Percentiles rank a stretch among this genome's conserved stretches.
Evolutionary conservation across 2,113 vertebrate genomes (phyloP).

Genomic region (Laticauda laticaudata): DNA sequence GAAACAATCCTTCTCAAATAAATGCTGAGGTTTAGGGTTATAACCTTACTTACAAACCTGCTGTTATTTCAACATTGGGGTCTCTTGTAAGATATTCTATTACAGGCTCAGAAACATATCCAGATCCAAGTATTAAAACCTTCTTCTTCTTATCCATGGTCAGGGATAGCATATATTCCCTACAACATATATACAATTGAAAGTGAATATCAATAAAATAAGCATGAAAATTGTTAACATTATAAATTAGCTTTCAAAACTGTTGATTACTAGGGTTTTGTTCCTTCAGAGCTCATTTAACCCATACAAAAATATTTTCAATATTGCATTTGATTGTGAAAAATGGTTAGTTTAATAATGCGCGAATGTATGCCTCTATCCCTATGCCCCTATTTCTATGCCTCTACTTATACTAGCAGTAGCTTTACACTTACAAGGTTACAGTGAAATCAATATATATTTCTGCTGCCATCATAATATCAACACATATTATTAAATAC

Average conservation of each 20-base stretch:
- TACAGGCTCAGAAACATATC: conserved; percentile 91
- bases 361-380: background rate
- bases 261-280: conserved; percentile 5
- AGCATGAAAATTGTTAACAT: background rate
- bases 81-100: conserved; percentile 90
- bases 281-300: background rate
- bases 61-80: conserved; percentile 79
- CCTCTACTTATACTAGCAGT: background rate
- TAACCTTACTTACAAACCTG: conserved; percentile 76
- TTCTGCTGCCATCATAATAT: background rate
- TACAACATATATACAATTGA: conserved; percentile 57
- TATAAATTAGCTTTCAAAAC: conserved; percentile 10
- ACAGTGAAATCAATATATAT: background rate
- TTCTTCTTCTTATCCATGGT: conserved; percentile 81
- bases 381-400: background rate
- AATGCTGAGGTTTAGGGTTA: background rate
- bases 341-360: background rate
- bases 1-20: background rate
- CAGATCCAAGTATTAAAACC: conserved; percentile 89
- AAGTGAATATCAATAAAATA: conserved; percentile 3
- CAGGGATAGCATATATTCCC: conserved; percentile 80
- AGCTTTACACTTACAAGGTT: background rate
- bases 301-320: background rate
- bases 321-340: background rate
- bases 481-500: background rate